phyloP scores from a whole-genome alignment of 2,888 invertebrate genomes.

The Trisateles emortualis region DNA sequence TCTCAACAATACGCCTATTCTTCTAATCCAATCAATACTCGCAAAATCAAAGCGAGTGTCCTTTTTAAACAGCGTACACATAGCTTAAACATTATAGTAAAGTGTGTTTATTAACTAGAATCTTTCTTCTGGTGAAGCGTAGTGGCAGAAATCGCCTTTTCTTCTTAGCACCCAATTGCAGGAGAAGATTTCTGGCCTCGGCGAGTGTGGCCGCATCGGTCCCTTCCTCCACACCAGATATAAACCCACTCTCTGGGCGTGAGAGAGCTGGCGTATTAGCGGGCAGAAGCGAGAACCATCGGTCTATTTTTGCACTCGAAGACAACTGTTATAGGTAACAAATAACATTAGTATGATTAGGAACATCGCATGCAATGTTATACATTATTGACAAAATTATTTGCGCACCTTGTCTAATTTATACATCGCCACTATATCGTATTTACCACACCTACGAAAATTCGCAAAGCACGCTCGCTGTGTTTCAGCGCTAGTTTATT shows the following conservation, averaged over 20 bases:
- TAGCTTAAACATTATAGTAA: constrained; percentile 59
- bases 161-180: constrained; percentile 90
- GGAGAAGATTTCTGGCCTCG: constrained; percentile 89
- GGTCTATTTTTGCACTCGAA: constrained; percentile 92
- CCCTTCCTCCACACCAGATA: constrained; percentile 88
- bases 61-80: constrained; percentile 53
- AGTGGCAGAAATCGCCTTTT: constrained; percentile 89
- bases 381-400: not conserved
- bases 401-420: constrained; percentile 25
- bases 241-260: constrained; percentile 92
- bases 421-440: constrained; percentile 6
- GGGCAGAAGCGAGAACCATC: constrained; percentile 92
- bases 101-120: constrained; percentile 86
- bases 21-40: constrained; percentile 9
- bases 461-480: constrained; percentile 26
- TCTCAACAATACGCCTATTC: not conserved
- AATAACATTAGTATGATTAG: constrained; percentile 21
- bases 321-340: constrained; percentile 86
- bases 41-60: constrained; percentile 5
- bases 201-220: constrained; percentile 88
- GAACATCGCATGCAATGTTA: not conserved
- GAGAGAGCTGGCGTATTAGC: constrained; percentile 87
- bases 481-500: constrained; percentile 10
- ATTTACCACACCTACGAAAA: constrained; percentile 17
- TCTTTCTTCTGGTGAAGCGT: constrained; percentile 91